phyloP scores from a whole-genome alignment of 92 coral and sea anemone genomes.

The Palythoa grandiflora region DNA sequence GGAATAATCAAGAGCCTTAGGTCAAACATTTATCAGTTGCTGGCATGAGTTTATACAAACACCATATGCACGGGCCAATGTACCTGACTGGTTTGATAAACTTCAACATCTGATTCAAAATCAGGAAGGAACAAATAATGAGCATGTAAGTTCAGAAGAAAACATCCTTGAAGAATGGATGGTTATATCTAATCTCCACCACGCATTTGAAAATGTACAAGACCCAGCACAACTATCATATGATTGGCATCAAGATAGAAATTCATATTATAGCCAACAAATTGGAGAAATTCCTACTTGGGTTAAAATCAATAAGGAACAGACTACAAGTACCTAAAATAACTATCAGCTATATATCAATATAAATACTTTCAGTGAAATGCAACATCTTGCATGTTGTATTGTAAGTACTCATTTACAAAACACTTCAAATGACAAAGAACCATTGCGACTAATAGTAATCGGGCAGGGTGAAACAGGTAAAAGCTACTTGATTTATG shows the following conservation, averaged over 20 bases:
- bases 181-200: constrained; percentile 44
- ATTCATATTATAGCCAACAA: constrained; percentile 30
- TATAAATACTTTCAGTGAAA: constrained; percentile 36
- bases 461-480: constrained; percentile 51
- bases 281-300: constrained; percentile 50
- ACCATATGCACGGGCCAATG: constrained; percentile 23
- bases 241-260: constrained; percentile 47
- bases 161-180: constrained; percentile 41
- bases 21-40: neutral
- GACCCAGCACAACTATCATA: constrained; percentile 24
- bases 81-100: constrained; percentile 44
- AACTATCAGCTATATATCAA: neutral
- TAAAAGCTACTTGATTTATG: constrained; percentile 47
- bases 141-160: neutral
- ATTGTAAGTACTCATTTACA: constrained; percentile 45
- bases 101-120: constrained; percentile 25
- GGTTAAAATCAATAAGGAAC: constrained; percentile 39
- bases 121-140: constrained; percentile 24
- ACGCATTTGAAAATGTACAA: constrained; percentile 15
- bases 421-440: constrained; percentile 44
- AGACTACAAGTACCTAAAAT: constrained; percentile 35
- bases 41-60: constrained; percentile 36
- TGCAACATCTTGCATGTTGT: constrained; percentile 52
- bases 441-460: constrained; percentile 40
- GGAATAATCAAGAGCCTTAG: constrained; percentile 49